These are phyloP conservation scores for Menidia menidia DNA, from an alignment of 2,797 vertebrate genomes.

Conservation along the genomic window DNA sequence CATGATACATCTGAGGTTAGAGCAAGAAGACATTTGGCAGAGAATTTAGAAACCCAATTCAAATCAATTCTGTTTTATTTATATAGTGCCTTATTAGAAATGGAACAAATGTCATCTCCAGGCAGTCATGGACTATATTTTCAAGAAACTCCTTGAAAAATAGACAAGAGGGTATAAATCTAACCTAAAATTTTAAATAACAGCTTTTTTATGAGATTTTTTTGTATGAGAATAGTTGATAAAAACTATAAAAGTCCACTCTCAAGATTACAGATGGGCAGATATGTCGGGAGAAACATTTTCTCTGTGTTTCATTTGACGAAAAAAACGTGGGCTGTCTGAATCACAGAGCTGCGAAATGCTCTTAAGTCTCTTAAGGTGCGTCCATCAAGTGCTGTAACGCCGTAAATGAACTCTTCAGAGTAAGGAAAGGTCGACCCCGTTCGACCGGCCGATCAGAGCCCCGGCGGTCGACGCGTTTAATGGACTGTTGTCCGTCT, in stretches of 20 bases:
- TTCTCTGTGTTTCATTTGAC: not conserved
- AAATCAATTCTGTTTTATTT: not conserved
- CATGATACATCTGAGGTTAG: not conserved
- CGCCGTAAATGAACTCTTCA: conserved; percentile 10
- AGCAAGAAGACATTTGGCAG: not conserved
- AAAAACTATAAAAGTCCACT: not conserved
- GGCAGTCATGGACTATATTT: no score
- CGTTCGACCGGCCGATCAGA: no score
- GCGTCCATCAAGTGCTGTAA: conserved; percentile 5
- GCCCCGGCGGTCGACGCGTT: conserved; percentile 20
- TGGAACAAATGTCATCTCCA: no score
- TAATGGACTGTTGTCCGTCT: conserved; percentile 58
- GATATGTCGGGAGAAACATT: not conserved
- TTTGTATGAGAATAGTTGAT: not conserved
- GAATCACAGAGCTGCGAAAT: not conserved
- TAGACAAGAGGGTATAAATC: not conserved
- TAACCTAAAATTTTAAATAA: not conserved
- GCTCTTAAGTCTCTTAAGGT: conserved; percentile 4
- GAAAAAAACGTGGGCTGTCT: conserved; percentile 15
- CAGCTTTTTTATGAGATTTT: not conserved
- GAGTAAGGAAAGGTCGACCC: conserved; percentile 24
- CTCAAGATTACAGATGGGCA: not conserved
- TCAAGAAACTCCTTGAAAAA: no score
- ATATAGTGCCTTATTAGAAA: no score
- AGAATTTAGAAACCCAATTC: not conserved